Base-by-base conservation (phyloP, 2,113 vertebrate species). In the Hippocampus guttulatus region DNA sequence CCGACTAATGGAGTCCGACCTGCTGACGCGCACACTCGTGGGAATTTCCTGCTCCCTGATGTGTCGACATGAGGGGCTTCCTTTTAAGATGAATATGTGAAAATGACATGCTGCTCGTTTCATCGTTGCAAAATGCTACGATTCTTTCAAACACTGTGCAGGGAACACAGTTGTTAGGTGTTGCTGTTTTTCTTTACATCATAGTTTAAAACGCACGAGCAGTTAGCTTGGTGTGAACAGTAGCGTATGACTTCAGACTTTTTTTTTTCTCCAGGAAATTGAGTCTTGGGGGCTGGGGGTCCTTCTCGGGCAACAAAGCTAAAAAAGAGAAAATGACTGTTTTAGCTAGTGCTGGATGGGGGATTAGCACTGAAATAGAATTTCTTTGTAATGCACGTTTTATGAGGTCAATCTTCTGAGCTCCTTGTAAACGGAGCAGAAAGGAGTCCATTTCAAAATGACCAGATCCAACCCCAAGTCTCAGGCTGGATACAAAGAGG, bases 1-100 rank as follows among this genome's bases (percentile, higher is more conserved):
- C 54, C 66, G 5, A 16, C 67, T 80, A 80, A 83, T 82, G 74
- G 61, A 81, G 54, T 74, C 45, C 69, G 70, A 75, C 55, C 58
- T 74, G 67, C 78, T 84, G 76, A 84, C 78, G 70, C 43, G 14
- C 33, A 69, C 75, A 66, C 75, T 40, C 61, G 60, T 55, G 72
- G 61, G 68, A 41, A 67, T 75, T 70, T 71, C 69, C 27, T 76
- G 20, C 66, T 80, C 71, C 61, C 78, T 47, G 10, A 60, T 60
- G 63, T 77, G 30, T 64, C 1, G 27, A 23, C 5, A 25, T 49
- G 25, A 18, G 14, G 23, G 47, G 8, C 15, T 67, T 51, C 25
- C 55, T 25, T 12, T 27, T 3, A 25, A 58, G 55, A 58, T 14
- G 15, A 27, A 58, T 14, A 5, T 3, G 23, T 27, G 23, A 58